Conservation (phyloP, 2,797 vertebrate species). For the Argyrosomus regius region DNA sequence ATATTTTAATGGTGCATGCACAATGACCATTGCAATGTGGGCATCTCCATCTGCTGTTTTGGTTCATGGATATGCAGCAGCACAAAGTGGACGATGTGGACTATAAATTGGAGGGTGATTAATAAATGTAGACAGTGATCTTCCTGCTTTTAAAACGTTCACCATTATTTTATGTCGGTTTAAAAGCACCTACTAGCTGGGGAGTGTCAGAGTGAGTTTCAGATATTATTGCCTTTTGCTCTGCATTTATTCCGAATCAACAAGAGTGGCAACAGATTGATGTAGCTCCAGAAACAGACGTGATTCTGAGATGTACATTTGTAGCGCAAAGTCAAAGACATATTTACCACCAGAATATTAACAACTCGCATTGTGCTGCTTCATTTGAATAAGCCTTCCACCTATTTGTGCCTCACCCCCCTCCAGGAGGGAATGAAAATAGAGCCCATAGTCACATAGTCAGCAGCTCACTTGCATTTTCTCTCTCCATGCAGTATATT, state of each 20-base stretch:
- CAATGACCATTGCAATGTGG: neutral
- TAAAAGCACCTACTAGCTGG: neutral
- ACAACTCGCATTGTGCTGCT: neutral
- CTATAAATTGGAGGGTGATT: neutral
- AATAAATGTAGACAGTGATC: neutral
- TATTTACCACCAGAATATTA: neutral
- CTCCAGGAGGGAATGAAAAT: neutral
- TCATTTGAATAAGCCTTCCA: slow-evolving; percentile 4
- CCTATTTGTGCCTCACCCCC: neutral
- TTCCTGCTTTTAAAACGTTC: neutral
- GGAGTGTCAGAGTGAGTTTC: neutral
- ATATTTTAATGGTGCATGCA: neutral
- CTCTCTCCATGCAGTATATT: neutral
- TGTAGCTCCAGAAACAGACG: no score
- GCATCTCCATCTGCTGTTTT: neutral
- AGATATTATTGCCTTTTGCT: neutral
- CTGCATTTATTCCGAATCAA: neutral
- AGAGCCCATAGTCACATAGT: neutral
- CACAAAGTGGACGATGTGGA: neutral
- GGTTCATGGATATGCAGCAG: neutral
- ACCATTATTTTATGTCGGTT: neutral
- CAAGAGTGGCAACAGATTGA: neutral
- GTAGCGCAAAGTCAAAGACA: neutral
- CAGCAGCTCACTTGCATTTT: neutral
- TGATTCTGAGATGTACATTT: neutral